phyloP scores from a whole-genome alignment of 2,113 vertebrate genomes.

The Pao palembangensis region DNA sequence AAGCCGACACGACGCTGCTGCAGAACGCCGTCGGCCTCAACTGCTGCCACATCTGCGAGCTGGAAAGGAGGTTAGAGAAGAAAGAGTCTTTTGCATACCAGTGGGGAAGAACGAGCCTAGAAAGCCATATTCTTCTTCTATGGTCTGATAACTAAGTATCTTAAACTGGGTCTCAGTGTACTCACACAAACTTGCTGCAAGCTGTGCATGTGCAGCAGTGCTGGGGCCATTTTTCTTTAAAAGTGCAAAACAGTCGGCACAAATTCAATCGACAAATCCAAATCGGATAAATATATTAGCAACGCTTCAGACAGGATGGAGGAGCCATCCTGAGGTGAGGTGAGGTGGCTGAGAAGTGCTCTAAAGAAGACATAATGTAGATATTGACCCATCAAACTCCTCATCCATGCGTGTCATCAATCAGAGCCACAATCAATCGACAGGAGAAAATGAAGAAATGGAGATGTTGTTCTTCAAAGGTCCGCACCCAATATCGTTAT shows the following conservation, averaged over 20 bases:
- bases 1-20: not conserved
- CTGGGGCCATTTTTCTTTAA: conserved; percentile 5
- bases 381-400: conserved; percentile 1
- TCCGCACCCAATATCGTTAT: conserved; percentile 51
- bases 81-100: conserved; percentile 1
- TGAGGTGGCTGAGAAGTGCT: not conserved
- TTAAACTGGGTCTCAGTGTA: conserved; percentile 6
- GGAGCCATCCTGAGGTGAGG: not conserved
- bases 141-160: not conserved
- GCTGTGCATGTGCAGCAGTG: conserved; percentile 15
- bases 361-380: conserved; percentile 4
- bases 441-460: conserved; percentile 47
- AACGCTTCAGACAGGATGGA: no score
- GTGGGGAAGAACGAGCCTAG: not conserved
- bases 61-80: not conserved
- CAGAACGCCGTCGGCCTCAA: not conserved
- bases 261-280: conserved; percentile 14
- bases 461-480: conserved; percentile 42
- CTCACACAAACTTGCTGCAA: conserved; percentile 1
- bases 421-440: conserved; percentile 43
- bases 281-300: not conserved
- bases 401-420: conserved; percentile 40
- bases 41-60: conserved; percentile 4
- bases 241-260: conserved; percentile 12
- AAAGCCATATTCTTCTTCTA: conserved; percentile 12